phyloP scores from a whole-genome alignment of 2,113 vertebrate species.

The Cynoglossus semilaevis region DNA sequence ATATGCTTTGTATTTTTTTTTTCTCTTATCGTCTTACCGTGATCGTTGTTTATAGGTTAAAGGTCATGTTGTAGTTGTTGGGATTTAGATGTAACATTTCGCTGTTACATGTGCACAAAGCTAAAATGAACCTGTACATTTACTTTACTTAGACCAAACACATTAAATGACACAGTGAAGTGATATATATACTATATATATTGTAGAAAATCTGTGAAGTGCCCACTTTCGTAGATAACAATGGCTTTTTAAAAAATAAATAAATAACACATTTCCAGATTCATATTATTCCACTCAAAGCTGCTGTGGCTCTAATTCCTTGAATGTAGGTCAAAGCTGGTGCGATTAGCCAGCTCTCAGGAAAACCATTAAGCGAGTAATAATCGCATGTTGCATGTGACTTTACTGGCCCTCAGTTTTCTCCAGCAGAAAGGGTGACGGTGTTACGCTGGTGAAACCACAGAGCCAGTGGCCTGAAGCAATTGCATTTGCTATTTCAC shows the following conservation, averaged over 20 bases:
- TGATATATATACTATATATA: no score
- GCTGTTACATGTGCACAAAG: no score
- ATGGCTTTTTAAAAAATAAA: not conserved
- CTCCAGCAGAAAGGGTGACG: not conserved
- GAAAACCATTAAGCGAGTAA: conserved; percentile 7
- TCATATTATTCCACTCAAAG: conserved; percentile 21
- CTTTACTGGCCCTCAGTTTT: not conserved
- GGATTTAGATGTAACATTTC: no score
- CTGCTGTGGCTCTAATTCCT: conserved; percentile 30
- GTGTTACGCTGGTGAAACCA: conserved; percentile 14
- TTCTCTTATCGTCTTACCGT: no score
- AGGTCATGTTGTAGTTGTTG: no score
- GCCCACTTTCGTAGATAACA: no score
- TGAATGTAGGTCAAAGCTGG: conserved; percentile 52
- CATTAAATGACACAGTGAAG: no score
- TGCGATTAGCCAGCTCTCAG: conserved; percentile 25
- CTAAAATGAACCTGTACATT: no score
- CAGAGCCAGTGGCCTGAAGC: conserved; percentile 17
- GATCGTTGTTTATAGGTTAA: no score
- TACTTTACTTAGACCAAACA: no score
- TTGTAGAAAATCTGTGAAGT: no score
- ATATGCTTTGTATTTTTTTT: no score
- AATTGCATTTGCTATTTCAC: conserved; percentile 40
- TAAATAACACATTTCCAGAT: not conserved
- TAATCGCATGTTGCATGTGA: conserved; percentile 9